Percentiles rank a stretch among this genome's conserved stretches.
These are phyloP conservation scores for Molanna angustata DNA, from an alignment of 2,888 invertebrate genomes.

Conservation along the genomic window DNA sequence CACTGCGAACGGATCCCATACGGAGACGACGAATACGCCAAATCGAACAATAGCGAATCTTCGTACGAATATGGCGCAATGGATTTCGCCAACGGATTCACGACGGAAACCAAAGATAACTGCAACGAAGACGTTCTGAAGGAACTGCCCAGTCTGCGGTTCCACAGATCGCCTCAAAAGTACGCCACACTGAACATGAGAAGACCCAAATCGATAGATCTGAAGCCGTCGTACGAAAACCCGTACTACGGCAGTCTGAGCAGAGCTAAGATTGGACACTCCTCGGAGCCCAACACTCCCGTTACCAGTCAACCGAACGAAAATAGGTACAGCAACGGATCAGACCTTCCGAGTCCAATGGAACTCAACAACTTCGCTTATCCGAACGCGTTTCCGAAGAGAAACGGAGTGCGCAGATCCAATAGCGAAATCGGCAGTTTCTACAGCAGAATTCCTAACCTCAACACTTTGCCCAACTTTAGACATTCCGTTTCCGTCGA, in stretches of 20 bases:
- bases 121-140: conserved; percentile 53
- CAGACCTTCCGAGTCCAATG: conserved; percentile 40
- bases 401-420: conserved; percentile 50
- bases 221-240: conserved; percentile 44
- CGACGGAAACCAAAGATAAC: conserved; percentile 39
- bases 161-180: conserved; percentile 53
- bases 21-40: conserved; percentile 7
- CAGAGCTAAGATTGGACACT: conserved; percentile 49
- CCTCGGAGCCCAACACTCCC: conserved; percentile 54
- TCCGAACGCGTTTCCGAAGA: conserved; percentile 51
- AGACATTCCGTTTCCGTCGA: conserved; percentile 54
- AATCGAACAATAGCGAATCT: conserved; percentile 31
- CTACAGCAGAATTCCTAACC: conserved; percentile 33
- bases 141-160: conserved; percentile 52
- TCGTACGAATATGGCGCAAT: conserved; percentile 49
- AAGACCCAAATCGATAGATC: conserved; percentile 51
- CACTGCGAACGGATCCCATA: conserved; percentile 16
- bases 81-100: conserved; percentile 46
- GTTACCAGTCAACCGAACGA: conserved; percentile 34
- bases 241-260: conserved; percentile 47
- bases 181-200: conserved; percentile 51
- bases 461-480: conserved; percentile 44
- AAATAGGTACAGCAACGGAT: conserved; percentile 1
- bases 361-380: conserved; percentile 48
- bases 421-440: conserved; percentile 52